Conservation (phyloP, 2,113 vertebrate species). For the Ascaphus truei region DNA sequence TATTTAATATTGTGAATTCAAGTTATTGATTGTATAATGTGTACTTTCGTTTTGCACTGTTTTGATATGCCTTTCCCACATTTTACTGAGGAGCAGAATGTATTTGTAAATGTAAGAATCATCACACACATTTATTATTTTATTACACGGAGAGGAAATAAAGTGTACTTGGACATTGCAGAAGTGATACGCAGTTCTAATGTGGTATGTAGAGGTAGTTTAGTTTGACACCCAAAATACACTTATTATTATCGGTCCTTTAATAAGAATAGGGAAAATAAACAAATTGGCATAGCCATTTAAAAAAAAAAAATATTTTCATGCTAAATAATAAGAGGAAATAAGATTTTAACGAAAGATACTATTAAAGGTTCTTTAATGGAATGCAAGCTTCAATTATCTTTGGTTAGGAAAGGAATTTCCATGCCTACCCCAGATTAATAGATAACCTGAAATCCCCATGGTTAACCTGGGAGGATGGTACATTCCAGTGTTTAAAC, state of each 20-base stretch:
- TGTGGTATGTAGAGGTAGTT: background rate
- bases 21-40: no score
- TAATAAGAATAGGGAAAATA: slow-evolving; percentile 15
- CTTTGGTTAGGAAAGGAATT: background rate
- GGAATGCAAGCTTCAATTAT: no score
- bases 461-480: background rate
- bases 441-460: background rate
- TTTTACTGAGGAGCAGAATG: no score
- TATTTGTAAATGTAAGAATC: no score
- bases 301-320: background rate
- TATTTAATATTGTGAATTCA: no score
- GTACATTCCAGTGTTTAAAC: background rate
- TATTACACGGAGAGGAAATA: no score
- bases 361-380: background rate
- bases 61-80: no score
- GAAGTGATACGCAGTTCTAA: no score
- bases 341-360: background rate
- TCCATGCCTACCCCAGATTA: background rate
- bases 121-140: no score
- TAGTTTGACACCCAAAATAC: background rate
- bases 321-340: background rate
- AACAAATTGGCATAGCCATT: background rate
- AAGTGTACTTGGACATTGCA: no score
- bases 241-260: background rate
- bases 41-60: no score